A percentile compares a stretch with the other conserved stretches of the same genome.
These are phyloP conservation scores for Meteorus colon DNA, from an alignment of 2,888 invertebrate species.

Conservation along the genomic window DNA sequence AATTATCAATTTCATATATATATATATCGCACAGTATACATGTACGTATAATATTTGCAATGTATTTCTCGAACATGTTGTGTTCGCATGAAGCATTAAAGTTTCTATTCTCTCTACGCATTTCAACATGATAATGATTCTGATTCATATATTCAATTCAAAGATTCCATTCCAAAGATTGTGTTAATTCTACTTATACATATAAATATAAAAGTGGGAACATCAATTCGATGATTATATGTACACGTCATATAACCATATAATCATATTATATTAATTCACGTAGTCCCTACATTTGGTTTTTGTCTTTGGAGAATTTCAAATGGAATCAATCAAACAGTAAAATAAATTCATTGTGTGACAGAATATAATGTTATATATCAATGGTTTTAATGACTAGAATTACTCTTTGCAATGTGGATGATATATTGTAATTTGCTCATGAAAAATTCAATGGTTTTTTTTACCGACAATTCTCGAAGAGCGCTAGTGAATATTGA, in stretches of 20 bases:
- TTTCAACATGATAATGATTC: conserved; percentile 19
- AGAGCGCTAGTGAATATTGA: not conserved
- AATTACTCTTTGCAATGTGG: not conserved
- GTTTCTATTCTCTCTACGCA: conserved; percentile 22
- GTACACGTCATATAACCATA: not conserved
- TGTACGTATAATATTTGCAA: conserved; percentile 6
- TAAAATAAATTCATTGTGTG: not conserved
- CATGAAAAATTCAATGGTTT: not conserved
- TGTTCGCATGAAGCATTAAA: conserved; percentile 10
- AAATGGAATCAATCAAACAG: not conserved
- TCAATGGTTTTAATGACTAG: not conserved
- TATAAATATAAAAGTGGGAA: conserved; percentile 20
- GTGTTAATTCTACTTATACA: conserved; percentile 1
- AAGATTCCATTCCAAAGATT: conserved; percentile 1
- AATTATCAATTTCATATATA: not conserved
- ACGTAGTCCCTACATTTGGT: not conserved
- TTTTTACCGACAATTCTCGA: not conserved
- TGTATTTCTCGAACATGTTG: conserved; percentile 2
- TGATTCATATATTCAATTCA: conserved; percentile 8
- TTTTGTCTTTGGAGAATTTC: not conserved
- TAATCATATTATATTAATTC: conserved; percentile 19
- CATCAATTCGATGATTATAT: conserved; percentile 10
- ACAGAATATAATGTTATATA: not conserved
- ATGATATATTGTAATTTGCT: not conserved
- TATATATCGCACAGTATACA: not conserved